Percentiles rank a stretch among this genome's conserved stretches.
These are phyloP conservation scores for Dasyprocta punctata DNA, from an alignment of 2,113 vertebrate species.

Conservation along the genomic window DNA sequence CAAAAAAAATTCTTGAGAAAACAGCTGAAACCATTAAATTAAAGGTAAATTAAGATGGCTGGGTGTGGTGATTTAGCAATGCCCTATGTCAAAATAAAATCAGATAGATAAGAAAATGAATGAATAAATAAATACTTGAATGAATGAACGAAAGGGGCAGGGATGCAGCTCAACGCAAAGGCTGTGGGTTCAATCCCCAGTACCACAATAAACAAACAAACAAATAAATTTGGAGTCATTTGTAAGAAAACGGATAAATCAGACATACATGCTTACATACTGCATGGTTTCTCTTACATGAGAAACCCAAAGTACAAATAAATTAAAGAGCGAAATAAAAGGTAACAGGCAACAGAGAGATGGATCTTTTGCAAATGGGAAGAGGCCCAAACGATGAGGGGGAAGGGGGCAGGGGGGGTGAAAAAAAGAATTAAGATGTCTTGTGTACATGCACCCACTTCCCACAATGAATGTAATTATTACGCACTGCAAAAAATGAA, in stretches of 20 bases:
- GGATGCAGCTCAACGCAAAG: background rate
- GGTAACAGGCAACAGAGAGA: background rate
- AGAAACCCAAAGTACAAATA: background rate
- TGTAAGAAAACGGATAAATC: too few relatives aligned
- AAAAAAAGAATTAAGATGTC: background rate
- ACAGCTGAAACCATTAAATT: background rate
- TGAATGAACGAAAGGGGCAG: background rate
- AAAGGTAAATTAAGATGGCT: background rate
- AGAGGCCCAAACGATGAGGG: background rate
- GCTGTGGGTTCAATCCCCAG: background rate
- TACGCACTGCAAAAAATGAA: background rate
- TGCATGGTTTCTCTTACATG: background rate
- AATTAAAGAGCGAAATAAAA: background rate
- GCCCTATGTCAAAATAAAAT: background rate
- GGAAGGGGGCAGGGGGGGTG: background rate
- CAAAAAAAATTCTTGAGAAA: background rate
- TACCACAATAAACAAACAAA: background rate
- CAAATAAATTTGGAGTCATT: background rate
- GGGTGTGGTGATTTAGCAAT: background rate
- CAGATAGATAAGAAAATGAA: background rate
- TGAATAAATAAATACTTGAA: background rate
- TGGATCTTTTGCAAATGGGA: background rate
- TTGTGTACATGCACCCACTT: background rate
- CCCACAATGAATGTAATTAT: background rate
- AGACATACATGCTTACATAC: background rate